Evolutionary conservation across 2,113 vertebrate species (phyloP), one percentile per base, ranked within the genome.

Genomic region (Plestiodon gilberti): DNA sequence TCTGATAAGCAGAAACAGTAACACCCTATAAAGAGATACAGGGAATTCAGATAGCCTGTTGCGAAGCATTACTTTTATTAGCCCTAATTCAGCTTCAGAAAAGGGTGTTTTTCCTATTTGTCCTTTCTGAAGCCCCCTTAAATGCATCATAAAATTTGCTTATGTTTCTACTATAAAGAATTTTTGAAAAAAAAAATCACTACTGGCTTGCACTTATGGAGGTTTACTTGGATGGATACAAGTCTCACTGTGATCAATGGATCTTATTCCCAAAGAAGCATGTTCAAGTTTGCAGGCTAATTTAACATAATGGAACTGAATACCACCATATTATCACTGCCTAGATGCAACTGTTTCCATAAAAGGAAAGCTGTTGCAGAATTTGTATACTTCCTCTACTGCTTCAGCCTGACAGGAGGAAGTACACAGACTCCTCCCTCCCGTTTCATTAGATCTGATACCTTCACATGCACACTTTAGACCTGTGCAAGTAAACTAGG

Each of bases 361-460:
- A 95, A 93, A 95, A 94, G 94, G 94, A 93, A 91, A 94, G 89
- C 70, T 78, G 78, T 64, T 89, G 28, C 15, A 82, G 69, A 81
- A 87, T 71, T 86, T 57, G 78, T 88, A 84, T 78, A 86, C 90
- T 89, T 93, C 91, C 90, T 92, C 89, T 69, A 89, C 87, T 81
- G 80, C 84, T 79, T 38, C 67, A 61, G n/a, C 70, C n/a, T 61
- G 59, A 79, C 62, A 65, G n/a, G 82, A 64, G 75, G 85, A 81
- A 75, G 43, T 48, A 13, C 52, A 22, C 18, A 8, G 13, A 52
- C 15, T 55, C 30, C 79, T 70, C 13, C 20, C 64, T 65, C 33
- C 33, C 3, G 23, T 40, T 65, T 40, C 52, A 70, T 78, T 43
- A n/a, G 14, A 22, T 40, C 30, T 59, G 40, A 33, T 33, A 61